Base-by-base conservation (phyloP, 92 coral and sea anemone genomes). In the Parazoanthus atlanticus region DNA sequence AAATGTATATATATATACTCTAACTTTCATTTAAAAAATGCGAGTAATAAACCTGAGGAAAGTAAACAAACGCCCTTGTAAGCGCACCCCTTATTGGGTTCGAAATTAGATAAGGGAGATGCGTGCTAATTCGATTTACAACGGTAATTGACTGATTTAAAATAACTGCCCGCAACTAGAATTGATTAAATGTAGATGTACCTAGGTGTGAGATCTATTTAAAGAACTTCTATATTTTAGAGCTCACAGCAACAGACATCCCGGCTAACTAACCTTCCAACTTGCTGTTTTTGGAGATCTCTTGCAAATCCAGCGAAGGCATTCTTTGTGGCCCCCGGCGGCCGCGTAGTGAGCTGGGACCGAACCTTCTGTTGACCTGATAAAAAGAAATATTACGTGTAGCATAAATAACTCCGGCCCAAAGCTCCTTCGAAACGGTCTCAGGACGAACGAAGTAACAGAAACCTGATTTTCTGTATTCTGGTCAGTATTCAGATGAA, bases 261-360 rank as follows among this genome's bases (percentile, higher is more conserved):
- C 7, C 74, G 32, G 16, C 23, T 25, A 0, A 30, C 88, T 4
- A 31, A 95, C 98, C 94, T 88, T 93, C 43, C 88, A 85, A 10
- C 74, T 83, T 26, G 94, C 91, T 40, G 92, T 91, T 80, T 91
- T 95, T 1, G 98, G 89, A 6, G 91, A 91, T 86, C 94, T 84
- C 64, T 92, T 90, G 78, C 92, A 88, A 84, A 95, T 92, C 98
- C 98, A 95, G 64, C 89, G 93, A 3, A 95, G 92, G 38, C 94
- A 92, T 30, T 92, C 96, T 30, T 93, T 90, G 89, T 95, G 98
- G 61, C 96, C 98, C 0, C 98, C 98, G 9, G 96, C 96, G 1
- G 98, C 96, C 21, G 98, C 98, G 34, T 95, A 95, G 85, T 95
- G 98, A 72, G 98, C 96, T 69, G 96, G 92, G 28, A 94, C 93